These are phyloP conservation scores for Peromyscus nudipes DNA, from an alignment of 2,797 vertebrate genomes.

Conservation along the genomic window DNA sequence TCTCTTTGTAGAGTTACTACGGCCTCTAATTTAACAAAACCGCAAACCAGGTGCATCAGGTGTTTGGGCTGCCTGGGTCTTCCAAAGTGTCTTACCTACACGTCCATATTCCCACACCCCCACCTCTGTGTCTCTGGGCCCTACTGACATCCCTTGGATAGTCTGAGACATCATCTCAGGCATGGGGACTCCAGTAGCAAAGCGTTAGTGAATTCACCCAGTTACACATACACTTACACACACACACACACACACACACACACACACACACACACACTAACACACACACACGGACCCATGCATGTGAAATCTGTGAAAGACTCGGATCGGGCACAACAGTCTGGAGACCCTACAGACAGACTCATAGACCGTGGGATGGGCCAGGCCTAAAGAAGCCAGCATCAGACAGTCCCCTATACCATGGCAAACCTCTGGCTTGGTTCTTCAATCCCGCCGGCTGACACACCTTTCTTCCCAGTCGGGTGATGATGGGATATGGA, in stretches of 20 bases:
- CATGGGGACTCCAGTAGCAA: background rate
- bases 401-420: background rate
- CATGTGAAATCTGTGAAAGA: background rate
- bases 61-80: background rate
- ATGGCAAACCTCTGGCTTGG: background rate
- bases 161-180: background rate
- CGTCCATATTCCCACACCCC: background rate
- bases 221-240: background rate
- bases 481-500: rapidly evolving
- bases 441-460: background rate
- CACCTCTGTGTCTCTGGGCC: background rate
- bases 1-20: background rate
- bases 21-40: background rate
- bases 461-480: no score
- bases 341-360: background rate
- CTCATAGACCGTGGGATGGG: background rate
- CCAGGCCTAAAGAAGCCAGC: rapidly evolving
- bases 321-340: rapidly evolving
- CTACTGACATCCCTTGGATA: background rate
- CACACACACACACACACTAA: no score
- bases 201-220: background rate
- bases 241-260: background rate
- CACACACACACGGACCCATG: no score
- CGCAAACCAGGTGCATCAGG: background rate
- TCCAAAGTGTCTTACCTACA: background rate